These are phyloP conservation scores for Drosophila borborema DNA, from an alignment of 2,888 invertebrate species.

Conservation along the genomic window DNA sequence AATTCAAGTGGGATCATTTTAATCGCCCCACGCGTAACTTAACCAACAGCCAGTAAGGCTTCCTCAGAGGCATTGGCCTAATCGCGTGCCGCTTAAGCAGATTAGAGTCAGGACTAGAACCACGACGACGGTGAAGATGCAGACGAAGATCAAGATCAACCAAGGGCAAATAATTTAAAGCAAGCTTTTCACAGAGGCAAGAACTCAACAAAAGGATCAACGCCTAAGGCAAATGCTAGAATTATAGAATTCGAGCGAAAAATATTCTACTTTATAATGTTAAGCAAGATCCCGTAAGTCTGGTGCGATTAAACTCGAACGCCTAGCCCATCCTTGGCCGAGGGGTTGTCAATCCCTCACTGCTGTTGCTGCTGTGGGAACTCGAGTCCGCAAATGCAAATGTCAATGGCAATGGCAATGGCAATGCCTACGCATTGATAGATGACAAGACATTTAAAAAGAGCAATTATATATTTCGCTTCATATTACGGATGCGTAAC, in stretches of 20 bases:
- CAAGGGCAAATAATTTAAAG: slow-evolving; percentile 65
- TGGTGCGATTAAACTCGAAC: slow-evolving; percentile 72
- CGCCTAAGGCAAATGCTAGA: slow-evolving; percentile 16
- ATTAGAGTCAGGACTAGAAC: slow-evolving; percentile 45
- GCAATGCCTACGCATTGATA: slow-evolving; percentile 49
- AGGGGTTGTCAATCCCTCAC: slow-evolving; percentile 37
- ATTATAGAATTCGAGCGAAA: slow-evolving; percentile 64
- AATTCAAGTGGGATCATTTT: slow-evolving; percentile 69
- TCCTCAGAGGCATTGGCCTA: slow-evolving; percentile 34
- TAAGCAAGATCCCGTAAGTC: slow-evolving; percentile 79
- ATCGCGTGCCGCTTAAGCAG: slow-evolving; percentile 73
- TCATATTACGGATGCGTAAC: slow-evolving; percentile 77
- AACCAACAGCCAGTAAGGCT: slow-evolving; percentile 17
- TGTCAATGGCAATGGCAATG: slow-evolving; percentile 24
- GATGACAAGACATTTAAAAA: slow-evolving; percentile 73
- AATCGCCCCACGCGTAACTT: slow-evolving; percentile 54
- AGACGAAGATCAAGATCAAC: slow-evolving; percentile 47
- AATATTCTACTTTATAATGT: slow-evolving; percentile 69
- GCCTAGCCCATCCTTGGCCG: slow-evolving; percentile 48
- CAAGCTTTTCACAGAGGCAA: slow-evolving; percentile 71
- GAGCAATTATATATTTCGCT: slow-evolving; percentile 78
- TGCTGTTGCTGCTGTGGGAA: slow-evolving; percentile 45
- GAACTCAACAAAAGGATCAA: slow-evolving; percentile 60
- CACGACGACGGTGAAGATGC: slow-evolving; percentile 2
- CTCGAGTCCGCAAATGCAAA: slow-evolving; percentile 21